Conservation (phyloP, 1,140 invertebrate species). For the Augochlora pura region DNA sequence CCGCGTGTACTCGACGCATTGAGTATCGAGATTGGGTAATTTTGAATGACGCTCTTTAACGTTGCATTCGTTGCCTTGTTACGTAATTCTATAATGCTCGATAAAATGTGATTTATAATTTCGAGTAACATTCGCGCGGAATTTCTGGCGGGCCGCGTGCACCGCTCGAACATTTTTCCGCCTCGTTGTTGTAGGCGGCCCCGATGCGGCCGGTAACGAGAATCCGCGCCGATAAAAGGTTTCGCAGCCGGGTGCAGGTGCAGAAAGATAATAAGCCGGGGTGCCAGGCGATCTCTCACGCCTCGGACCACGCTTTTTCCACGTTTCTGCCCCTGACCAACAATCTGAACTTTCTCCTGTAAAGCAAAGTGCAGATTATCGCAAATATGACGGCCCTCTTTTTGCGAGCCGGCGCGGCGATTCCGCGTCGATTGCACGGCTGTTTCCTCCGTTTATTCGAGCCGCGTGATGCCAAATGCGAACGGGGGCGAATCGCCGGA, state of each 20-base stretch:
- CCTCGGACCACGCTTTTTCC: background rate
- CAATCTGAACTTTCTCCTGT: conserved; percentile 20
- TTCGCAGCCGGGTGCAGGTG: conserved; percentile 12
- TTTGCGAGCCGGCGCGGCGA: conserved; percentile 8
- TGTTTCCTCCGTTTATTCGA: conserved; percentile 29
- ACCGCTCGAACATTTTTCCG: no score
- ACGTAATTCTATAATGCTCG: background rate
- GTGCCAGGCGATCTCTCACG: conserved; percentile 35
- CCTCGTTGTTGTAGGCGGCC: background rate
- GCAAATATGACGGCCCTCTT: conserved; percentile 24
- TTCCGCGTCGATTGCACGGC: conserved; percentile 12
- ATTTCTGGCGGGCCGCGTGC: no score
- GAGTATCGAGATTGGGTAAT: no score
- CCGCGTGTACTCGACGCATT: background rate
- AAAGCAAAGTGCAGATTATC: conserved; percentile 29
- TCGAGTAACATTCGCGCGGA: no score
- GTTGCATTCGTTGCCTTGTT: background rate
- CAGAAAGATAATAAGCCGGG: conserved; percentile 25
- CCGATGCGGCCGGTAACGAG: background rate
- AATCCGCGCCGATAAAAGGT: conserved; percentile 22
- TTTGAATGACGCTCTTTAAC: no score
- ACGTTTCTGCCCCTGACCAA: conserved; percentile 17
- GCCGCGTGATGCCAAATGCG: conserved; percentile 12
- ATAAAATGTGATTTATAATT: background rate
- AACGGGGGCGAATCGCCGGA: conserved; percentile 12